These are phyloP conservation scores for Choloepus hoffmanni DNA, from an alignment of 2,113 vertebrate genomes.

Conservation along the genomic window DNA sequence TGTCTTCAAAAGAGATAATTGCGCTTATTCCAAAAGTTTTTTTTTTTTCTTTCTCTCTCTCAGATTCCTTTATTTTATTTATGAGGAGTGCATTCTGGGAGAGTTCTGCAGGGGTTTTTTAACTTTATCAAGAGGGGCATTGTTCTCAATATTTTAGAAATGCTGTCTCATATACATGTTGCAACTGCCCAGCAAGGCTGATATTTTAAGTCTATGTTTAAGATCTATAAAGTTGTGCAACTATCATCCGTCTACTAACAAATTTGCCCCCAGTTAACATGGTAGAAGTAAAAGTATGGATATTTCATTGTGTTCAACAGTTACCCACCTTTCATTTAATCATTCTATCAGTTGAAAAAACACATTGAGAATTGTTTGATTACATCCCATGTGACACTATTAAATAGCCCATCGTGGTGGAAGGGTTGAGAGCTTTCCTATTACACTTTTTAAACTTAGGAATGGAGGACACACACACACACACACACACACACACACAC, in stretches of 20 bases:
- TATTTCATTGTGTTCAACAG: neutral
- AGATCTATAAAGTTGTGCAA: neutral
- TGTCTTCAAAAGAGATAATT: neutral
- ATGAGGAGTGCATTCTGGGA: neutral
- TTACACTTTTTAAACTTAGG: neutral
- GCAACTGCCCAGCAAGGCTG: neutral
- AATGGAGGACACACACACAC: neutral
- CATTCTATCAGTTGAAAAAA: neutral
- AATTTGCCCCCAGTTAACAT: neutral
- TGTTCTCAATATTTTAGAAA: neutral
- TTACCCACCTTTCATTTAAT: neutral
- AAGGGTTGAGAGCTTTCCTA: neutral
- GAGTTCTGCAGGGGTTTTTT: neutral
- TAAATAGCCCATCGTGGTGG: neutral
- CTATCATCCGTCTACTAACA: neutral
- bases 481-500: neutral
- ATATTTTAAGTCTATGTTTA: neutral
- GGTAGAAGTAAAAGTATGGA: neutral
- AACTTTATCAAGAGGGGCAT: neutral
- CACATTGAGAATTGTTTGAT: neutral
- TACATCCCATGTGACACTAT: neutral
- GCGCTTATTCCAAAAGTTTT: neutral
- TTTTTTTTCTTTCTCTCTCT: no score
- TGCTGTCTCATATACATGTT: neutral
- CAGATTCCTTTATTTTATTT: neutral